Evolutionary conservation across 2,113 vertebrate species (phyloP).

Genomic region (Neogobius melanostomus): DNA sequence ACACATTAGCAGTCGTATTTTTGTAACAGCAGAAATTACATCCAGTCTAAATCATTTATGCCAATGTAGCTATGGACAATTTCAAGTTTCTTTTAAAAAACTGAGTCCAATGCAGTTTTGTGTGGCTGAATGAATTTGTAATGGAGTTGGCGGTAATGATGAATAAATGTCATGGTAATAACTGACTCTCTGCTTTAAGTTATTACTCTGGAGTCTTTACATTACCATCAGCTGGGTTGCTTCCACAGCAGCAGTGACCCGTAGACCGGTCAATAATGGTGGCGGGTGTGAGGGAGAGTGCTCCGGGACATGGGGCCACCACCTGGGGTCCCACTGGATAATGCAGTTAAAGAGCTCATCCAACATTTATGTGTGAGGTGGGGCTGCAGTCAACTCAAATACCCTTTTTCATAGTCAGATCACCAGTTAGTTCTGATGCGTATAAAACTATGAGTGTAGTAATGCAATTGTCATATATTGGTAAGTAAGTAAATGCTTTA

Average conservation of each 20-base stretch:
- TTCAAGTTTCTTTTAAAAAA: not conserved
- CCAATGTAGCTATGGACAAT: no score
- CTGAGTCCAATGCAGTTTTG: not conserved
- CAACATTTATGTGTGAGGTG: not conserved
- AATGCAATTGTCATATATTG: not conserved
- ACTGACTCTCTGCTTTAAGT: not conserved
- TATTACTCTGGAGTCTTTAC: slow-evolving; percentile 18
- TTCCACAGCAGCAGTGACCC: slow-evolving; percentile 35
- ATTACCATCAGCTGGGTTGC: slow-evolving; percentile 28
- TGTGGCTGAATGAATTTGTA: slow-evolving; percentile 12
- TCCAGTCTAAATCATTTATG: no score
- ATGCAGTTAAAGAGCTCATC: slow-evolving; percentile 3
- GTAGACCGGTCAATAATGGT: slow-evolving; percentile 57
- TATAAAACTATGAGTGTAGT: not conserved
- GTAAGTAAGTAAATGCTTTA: no score
- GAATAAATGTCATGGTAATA: slow-evolving; percentile 33
- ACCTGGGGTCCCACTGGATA: slow-evolving; percentile 5
- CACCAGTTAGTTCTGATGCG: no score
- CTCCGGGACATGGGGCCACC: slow-evolving; percentile 16
- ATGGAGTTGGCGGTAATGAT: slow-evolving; percentile 26
- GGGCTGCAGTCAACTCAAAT: not conserved
- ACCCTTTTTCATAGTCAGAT: no score
- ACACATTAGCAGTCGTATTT: no score
- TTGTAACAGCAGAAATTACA: no score
- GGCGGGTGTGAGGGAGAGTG: slow-evolving; percentile 20